These are phyloP conservation scores for Eledona agricola DNA, from an alignment of 2,888 invertebrate species.

Conservation along the genomic window DNA sequence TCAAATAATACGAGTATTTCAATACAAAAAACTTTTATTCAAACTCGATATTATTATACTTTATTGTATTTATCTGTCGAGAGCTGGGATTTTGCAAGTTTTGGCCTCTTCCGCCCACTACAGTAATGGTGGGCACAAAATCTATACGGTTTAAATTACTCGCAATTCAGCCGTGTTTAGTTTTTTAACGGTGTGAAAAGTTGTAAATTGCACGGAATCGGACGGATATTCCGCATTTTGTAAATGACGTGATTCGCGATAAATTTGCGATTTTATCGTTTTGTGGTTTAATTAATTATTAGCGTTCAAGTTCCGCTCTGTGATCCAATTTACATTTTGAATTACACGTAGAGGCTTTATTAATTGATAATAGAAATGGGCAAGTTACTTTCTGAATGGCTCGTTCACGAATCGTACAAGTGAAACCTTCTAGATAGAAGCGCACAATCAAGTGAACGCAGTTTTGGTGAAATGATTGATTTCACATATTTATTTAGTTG, in stretches of 20 bases:
- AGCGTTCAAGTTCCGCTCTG: constrained; percentile 14
- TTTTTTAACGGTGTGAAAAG: no score
- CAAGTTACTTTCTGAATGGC: constrained; percentile 27
- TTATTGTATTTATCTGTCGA: no score
- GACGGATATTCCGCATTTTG: no score
- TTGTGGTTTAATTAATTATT: constrained; percentile 15
- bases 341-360: constrained; percentile 30
- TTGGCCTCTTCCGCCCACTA: no score
- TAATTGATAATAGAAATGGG: constrained; percentile 32
- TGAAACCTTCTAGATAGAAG: constrained; percentile 10
- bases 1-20: no score
- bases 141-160: no score
- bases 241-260: constrained; percentile 1
- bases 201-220: no score
- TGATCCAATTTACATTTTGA: constrained; percentile 31
- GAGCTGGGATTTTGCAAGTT: no score
- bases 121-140: no score
- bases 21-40: no score
- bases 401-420: constrained; percentile 18
- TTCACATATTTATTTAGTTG: constrained; percentile 30
- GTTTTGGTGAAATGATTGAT: constrained; percentile 31
- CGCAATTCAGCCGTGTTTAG: no score
- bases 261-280: constrained; percentile 7
- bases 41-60: no score
- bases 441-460: constrained; percentile 29